Evolutionary conservation across 1,140 invertebrate species (phyloP).

Genomic region (Drosophila nebulosa): DNA sequence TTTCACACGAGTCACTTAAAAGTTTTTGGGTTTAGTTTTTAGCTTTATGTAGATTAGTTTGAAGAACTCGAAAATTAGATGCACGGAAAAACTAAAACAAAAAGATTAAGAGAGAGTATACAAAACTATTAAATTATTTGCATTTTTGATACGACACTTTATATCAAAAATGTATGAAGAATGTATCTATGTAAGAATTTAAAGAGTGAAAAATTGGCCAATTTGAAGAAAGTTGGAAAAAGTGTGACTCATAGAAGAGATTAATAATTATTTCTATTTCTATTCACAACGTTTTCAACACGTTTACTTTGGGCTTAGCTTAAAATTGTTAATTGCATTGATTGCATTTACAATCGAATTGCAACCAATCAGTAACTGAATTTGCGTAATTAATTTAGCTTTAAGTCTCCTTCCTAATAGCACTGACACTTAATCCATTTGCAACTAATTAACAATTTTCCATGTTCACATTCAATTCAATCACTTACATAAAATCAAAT

Average conservation of each 20-base stretch:
- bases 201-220: too few relatives aligned
- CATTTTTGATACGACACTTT: too few relatives aligned
- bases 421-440: neutral
- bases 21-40: neutral
- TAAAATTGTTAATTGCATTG: too few relatives aligned
- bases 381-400: neutral
- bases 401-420: neutral
- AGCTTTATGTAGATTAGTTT: neutral
- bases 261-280: too few relatives aligned
- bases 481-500: neutral
- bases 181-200: neutral
- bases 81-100: neutral
- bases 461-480: neutral
- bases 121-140: neutral
- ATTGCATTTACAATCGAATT: neutral
- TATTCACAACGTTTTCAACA: too few relatives aligned
- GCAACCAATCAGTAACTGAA: neutral
- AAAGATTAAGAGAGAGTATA: neutral
- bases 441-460: neutral
- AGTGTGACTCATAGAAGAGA: too few relatives aligned
- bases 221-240: too few relatives aligned
- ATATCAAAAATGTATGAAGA: neutral
- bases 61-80: neutral
- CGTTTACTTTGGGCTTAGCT: too few relatives aligned
- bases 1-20: constrained; percentile 5